These are phyloP conservation scores for Leguminivora glycinivorella DNA, from an alignment of 1,140 invertebrate species.

Conservation along the genomic window DNA sequence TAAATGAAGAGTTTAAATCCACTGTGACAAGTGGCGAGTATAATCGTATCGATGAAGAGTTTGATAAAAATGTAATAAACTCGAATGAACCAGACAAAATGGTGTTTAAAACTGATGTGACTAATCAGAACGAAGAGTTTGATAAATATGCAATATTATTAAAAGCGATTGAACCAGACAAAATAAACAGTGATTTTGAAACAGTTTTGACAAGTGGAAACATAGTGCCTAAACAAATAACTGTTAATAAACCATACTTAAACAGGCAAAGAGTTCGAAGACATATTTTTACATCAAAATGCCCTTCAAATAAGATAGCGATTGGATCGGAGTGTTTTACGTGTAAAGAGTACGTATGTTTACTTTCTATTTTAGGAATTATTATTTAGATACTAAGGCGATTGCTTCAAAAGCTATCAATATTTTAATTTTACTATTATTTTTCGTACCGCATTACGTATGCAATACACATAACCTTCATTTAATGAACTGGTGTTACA, in stretches of 20 bases:
- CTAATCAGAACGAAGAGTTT: not conserved
- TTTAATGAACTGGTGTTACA: no score
- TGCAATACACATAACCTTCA: no score
- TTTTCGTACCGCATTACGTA: no score
- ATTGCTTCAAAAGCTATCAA: no score
- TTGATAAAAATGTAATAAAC: not conserved
- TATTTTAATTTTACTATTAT: no score
- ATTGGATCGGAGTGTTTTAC: not conserved
- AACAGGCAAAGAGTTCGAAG: not conserved
- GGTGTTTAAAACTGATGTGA: no score
- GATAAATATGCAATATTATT: not conserved
- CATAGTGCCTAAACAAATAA: no score
- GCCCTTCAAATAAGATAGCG: not conserved
- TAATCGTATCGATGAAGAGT: not conserved
- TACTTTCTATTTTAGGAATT: no score
- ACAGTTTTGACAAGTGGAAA: no score
- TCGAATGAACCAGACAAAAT: not conserved
- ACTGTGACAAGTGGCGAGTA: not conserved
- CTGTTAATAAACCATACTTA: no score
- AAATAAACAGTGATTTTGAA: not conserved
- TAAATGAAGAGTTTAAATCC: not conserved
- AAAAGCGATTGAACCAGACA: not conserved
- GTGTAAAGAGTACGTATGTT: not conserved
- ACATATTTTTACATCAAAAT: not conserved
- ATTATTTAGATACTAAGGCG: no score